A percentile compares a stretch with the other conserved stretches of the same genome.
phyloP scores from a whole-genome alignment of 2,888 invertebrate genomes.

The Drosophila recens region DNA sequence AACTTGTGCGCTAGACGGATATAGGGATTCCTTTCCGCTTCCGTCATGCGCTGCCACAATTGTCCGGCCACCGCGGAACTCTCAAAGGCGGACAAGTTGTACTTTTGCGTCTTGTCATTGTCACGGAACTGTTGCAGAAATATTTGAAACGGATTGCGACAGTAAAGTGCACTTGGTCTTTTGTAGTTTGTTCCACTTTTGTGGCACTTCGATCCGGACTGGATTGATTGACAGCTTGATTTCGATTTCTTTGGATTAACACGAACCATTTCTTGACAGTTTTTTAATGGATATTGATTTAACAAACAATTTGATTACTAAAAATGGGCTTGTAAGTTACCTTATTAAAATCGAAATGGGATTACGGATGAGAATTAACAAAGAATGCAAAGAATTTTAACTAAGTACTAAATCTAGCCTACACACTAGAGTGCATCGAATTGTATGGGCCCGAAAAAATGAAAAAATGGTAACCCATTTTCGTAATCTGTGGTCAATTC shows the following conservation, averaged over 20 bases:
- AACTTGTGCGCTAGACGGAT: constrained; percentile 1
- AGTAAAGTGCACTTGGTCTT: not conserved
- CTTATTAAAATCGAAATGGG: not conserved
- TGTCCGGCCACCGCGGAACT: constrained; percentile 22
- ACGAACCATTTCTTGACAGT: constrained; percentile 8
- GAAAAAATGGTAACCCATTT: too few species aligned
- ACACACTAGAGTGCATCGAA: too few species aligned
- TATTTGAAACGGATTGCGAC: constrained; percentile 39
- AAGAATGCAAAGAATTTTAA: not conserved
- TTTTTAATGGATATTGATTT: not conserved
- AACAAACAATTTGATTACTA: constrained; percentile 10
- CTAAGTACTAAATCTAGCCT: not conserved
- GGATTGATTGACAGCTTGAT: not conserved
- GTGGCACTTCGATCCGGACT: not conserved
- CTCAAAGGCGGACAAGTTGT: constrained; percentile 9
- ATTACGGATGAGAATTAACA: not conserved
- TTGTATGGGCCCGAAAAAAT: too few species aligned
- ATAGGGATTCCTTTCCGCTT: constrained; percentile 12
- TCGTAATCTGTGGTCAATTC: too few species aligned
- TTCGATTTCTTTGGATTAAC: not conserved
- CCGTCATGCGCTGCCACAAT: constrained; percentile 25
- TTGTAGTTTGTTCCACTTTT: not conserved
- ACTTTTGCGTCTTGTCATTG: not conserved
- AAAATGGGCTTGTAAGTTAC: not conserved
- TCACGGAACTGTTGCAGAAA: constrained; percentile 37